A percentile compares a stretch with the other conserved stretches of the same genome.
Conservation (phyloP, 2,113 vertebrate species). For the Pantherophis guttatus region DNA sequence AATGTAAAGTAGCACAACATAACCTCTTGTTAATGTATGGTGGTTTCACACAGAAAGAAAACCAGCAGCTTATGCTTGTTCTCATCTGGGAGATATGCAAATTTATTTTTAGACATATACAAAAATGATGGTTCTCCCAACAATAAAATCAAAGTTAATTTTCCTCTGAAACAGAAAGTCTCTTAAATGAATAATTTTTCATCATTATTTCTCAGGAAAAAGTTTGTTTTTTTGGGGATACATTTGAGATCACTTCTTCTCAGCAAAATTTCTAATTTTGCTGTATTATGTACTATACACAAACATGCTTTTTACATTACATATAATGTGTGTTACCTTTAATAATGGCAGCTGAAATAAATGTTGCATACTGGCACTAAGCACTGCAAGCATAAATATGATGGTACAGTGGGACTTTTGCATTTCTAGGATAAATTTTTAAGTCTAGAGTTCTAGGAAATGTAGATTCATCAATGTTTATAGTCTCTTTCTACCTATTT, state of each 20-base stretch:
- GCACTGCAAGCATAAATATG: slow-evolving; percentile 29
- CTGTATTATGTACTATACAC: slow-evolving; percentile 55
- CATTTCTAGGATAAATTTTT: slow-evolving; percentile 36
- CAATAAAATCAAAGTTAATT: slow-evolving; percentile 57
- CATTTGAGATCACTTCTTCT: slow-evolving; percentile 74
- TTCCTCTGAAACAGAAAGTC: slow-evolving; percentile 61
- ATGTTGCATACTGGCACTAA: slow-evolving; percentile 9
- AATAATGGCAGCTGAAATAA: slow-evolving; percentile 53
- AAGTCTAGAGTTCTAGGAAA: slow-evolving; percentile 40
- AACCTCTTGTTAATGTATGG: slow-evolving; percentile 75
- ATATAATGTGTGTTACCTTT: slow-evolving; percentile 55
- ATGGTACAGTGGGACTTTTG: slow-evolving; percentile 46
- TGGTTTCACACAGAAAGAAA: slow-evolving; percentile 59
- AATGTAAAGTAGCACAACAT: slow-evolving; percentile 79
- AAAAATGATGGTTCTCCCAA: slow-evolving; percentile 17
- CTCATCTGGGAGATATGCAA: not conserved
- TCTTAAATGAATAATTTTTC: slow-evolving; percentile 73
- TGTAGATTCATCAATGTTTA: slow-evolving; percentile 47
- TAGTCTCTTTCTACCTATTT: slow-evolving; percentile 44
- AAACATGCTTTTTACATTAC: slow-evolving; percentile 38
- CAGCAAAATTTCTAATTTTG: slow-evolving; percentile 69
- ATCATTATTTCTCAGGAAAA: slow-evolving; percentile 76
- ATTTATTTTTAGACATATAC: not conserved
- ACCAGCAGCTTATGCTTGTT: not conserved
- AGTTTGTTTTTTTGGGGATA: slow-evolving; percentile 72